Evolutionary conservation across 2,888 invertebrate genomes (phyloP).

Genomic region (Tachina grossa): DNA sequence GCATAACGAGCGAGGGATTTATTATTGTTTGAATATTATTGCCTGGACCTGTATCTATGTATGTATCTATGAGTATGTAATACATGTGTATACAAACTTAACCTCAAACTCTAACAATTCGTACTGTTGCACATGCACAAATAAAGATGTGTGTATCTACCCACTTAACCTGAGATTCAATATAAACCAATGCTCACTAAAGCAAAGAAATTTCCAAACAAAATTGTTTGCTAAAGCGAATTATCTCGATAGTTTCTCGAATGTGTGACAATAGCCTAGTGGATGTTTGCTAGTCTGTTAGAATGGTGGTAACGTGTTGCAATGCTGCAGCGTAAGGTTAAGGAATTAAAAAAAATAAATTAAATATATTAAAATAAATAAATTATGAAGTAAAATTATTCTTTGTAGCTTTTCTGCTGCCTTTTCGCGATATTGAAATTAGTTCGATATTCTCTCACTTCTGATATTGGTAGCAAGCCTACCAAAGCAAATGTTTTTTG

Average conservation of each 20-base stretch:
- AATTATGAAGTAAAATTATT: no score
- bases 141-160: not conserved
- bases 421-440: no score
- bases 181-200: no score
- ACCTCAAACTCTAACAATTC: conserved; percentile 40
- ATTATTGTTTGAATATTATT: conserved; percentile 42
- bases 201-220: no score
- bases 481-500: no score
- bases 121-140: conserved; percentile 43
- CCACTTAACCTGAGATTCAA: not conserved
- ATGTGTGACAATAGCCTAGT: no score
- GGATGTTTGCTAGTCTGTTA: no score
- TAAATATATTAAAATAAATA: not conserved
- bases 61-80: conserved; percentile 7
- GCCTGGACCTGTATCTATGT: not conserved
- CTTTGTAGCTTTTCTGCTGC: no score
- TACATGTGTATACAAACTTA: conserved; percentile 11
- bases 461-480: no score
- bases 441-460: no score
- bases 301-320: not conserved
- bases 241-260: no score
- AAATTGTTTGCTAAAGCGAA: no score
- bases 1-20: conserved; percentile 58
- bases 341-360: not conserved
- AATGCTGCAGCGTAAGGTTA: not conserved